Base-by-base conservation (phyloP, 2,797 vertebrate species). In the Scomberomorus guttatus region DNA sequence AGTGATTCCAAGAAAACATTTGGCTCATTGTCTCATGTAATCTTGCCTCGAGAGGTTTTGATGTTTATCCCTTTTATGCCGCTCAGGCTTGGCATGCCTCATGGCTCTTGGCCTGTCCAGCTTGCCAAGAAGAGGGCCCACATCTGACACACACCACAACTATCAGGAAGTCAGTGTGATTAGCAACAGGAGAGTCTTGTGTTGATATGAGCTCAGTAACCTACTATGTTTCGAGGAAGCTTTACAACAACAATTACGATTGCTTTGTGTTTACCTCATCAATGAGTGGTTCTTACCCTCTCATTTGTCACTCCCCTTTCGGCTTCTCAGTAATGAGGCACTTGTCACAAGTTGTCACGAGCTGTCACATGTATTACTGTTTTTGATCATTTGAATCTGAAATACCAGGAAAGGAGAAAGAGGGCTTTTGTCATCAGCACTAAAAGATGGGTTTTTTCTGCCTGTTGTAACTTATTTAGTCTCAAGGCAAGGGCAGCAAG, bases 1-100 rank as follows among this genome's bases (percentile, higher is more conserved):
- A 46, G 12, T 44, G 32, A 73, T 87, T 90, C 81, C 52, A 72
- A 87, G 81, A 90, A 88, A 77, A 77, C 29, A 48, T 63, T 76
- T 69, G 52, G 27, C 63, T 70, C 46, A 42, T 75, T 27, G 3
- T 65, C 59, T 80, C 52, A 52, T 65, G 72, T 27, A 60, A 32
- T 68, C 55, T 68, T 15, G 60, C 83, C 62, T 62, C 9, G 0
- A 80, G 83, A 66, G 50, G 25, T 74, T 77, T 34, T 11, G 32
- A 52, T 83, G 32, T 61, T 75, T 76, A 80, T 63, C 67, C n/a
- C 29, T 46, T 42, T 80, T 4, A 27, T 77, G 42, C 22, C 3
- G 2, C 54, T 54, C 17, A 22, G 39, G 17, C 57, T 54, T 29
- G 15, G 34, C 2, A 1, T 20, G 75, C 44, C 77, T 60, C 46